phyloP scores from a whole-genome alignment of 2,888 invertebrate species.

The Alentia gelatinosa region DNA sequence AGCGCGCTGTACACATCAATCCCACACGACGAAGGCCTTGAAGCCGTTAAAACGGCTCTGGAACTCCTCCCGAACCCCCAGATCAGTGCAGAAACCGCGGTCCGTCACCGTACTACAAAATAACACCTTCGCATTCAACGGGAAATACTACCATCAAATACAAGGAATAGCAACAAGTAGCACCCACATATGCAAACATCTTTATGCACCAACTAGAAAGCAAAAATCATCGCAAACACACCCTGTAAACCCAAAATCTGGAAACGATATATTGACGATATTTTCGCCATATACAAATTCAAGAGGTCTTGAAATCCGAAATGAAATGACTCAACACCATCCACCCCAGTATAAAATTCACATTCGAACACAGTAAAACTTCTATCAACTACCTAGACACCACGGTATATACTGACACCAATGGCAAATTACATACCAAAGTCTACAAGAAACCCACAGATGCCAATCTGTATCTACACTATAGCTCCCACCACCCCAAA shows the following conservation, averaged over 20 bases:
- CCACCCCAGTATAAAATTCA: constrained; percentile 17
- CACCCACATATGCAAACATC: not conserved
- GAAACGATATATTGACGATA: constrained; percentile 13
- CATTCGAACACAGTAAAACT: not conserved
- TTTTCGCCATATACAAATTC: not conserved
- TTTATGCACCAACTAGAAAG: not conserved
- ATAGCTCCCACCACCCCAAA: not conserved
- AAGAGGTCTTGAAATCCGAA: not conserved
- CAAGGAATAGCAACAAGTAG: no score
- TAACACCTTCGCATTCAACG: not conserved
- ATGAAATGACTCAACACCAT: not conserved
- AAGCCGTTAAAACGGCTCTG: no score
- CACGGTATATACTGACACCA: not conserved
- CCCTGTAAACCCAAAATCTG: not conserved
- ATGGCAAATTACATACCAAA: constrained; percentile 7
- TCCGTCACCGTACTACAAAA: no score
- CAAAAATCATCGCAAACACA: no score
- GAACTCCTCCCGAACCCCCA: no score
- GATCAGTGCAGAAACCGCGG: no score
- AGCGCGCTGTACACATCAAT: not conserved
- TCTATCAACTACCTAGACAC: constrained; percentile 20
- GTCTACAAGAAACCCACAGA: constrained; percentile 18
- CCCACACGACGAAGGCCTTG: no score
- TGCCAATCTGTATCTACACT: not conserved
- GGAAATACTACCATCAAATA: not conserved